Evolutionary conservation across 2,113 vertebrate species (phyloP).

Genomic region (Urocitellus parryii): DNA sequence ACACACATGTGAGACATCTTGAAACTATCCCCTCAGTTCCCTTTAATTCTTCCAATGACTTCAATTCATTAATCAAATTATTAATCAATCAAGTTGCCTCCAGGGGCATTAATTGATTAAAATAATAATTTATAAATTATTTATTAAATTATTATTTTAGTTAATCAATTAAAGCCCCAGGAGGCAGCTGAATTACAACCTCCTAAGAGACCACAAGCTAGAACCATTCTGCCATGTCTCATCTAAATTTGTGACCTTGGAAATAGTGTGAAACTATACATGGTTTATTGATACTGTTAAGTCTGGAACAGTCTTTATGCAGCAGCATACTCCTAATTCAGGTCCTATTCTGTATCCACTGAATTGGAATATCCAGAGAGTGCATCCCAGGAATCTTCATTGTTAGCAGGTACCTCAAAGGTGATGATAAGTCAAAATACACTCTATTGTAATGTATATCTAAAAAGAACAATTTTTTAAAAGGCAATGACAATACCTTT

Average conservation of each 20-base stretch:
- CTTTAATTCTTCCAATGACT: not conserved
- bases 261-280: not conserved
- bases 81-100: too few species aligned
- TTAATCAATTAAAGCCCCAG: not conserved
- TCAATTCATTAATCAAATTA: too few species aligned
- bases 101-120: too few species aligned
- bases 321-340: not conserved
- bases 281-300: not conserved
- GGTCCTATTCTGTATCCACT: not conserved
- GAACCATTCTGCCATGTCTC: not conserved
- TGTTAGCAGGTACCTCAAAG: not conserved
- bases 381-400: not conserved
- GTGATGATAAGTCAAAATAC: not conserved
- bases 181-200: not conserved
- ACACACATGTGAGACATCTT: not conserved
- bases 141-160: too few species aligned
- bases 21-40: not conserved
- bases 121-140: too few species aligned
- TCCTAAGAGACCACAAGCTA: not conserved
- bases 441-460: too few species aligned
- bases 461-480: too few species aligned
- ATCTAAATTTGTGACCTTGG: not conserved
- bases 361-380: not conserved
- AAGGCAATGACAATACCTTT: not conserved
- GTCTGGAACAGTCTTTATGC: not conserved